Base-by-base conservation (phyloP, 1,140 invertebrate species). In the Ceratina australensis region DNA sequence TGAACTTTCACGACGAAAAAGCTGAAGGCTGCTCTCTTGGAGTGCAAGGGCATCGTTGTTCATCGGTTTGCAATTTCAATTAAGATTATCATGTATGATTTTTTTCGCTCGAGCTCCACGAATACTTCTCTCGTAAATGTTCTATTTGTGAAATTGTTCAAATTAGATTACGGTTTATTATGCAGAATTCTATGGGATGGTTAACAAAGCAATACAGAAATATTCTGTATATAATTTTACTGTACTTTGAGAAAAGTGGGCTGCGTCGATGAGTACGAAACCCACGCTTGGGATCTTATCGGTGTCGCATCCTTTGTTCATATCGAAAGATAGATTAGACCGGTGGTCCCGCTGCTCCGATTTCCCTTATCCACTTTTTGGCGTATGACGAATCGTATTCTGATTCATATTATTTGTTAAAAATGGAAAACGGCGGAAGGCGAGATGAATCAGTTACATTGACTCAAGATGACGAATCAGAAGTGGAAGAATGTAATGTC, bases 321-420 rank as follows among this genome's bases (percentile, higher is more conserved):
- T 83, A 81, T 80, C 71, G 42, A 71, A 49, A 8, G 12, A 24
- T 18, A 82, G 80, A 82, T 84, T 82, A 72, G 22, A 52, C 24
- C 2, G 15, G 50, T 24, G 52, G 5, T 54, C 33, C 3, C 10
- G 56, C 59, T 18, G 24, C 4, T 7, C 15, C 3, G 49, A 61
- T 7, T 54, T 13, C 33, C 13, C 26, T 59, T 50, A 81, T 56
- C 28, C 47, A 78, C 63, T 49, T 18, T 13, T 72, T 71, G n/a
- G 16, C 33, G 26, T 73, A 52, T 63, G 72, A 72, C 78, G 57
- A 77, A 82, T 68, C 47, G 57, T 3, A 49, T 18, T 13, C 49
- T 84, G 82, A 84, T 72, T 82, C 80, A 84, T 47, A 16, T 3
- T 59, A 1, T 50, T 22, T 66, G 82, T 81, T 82, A 79, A 64